These are phyloP conservation scores for Lepus timidus DNA, from an alignment of 2,113 vertebrate genomes.

Conservation along the genomic window DNA sequence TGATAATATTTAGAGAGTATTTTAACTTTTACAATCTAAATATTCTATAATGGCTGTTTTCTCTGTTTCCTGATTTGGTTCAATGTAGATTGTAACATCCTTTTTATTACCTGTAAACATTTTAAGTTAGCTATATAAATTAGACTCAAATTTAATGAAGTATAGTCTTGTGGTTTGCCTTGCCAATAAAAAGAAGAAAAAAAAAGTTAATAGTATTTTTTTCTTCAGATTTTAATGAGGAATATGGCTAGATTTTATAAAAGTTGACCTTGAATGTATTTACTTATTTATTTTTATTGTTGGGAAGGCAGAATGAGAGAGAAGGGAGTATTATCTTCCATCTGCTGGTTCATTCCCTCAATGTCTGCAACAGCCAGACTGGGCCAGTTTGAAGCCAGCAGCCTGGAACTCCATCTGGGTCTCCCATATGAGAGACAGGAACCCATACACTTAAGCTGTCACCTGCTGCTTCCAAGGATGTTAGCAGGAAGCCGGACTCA, in stretches of 20 bases:
- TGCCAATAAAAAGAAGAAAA: neutral
- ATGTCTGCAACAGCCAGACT: too few species aligned
- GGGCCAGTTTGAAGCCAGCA: too few species aligned
- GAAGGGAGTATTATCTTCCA: too few species aligned
- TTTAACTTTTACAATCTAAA: slow-evolving; percentile 18
- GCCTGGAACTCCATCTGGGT: too few species aligned
- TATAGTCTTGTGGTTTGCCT: neutral
- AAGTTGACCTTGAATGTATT: too few species aligned
- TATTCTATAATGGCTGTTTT: neutral
- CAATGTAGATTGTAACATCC: neutral
- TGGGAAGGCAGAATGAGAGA: too few species aligned
- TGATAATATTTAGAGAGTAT: neutral
- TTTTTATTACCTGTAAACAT: slow-evolving; percentile 52
- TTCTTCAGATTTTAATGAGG: slow-evolving; percentile 2
- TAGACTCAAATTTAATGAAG: neutral
- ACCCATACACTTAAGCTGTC: too few species aligned
- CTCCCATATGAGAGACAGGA: too few species aligned
- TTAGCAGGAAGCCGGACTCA: too few species aligned
- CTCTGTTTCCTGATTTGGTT: slow-evolving; percentile 22
- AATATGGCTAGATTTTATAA: slow-evolving; percentile 3
- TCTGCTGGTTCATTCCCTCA: too few species aligned
- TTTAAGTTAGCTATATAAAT: neutral
- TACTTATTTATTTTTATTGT: too few species aligned
- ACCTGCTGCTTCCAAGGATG: too few species aligned
- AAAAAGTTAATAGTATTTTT: neutral